Percentiles rank a stretch among this genome's conserved stretches.
phyloP scores from a whole-genome alignment of 2,888 invertebrate species.

The Piscicola geometra region DNA sequence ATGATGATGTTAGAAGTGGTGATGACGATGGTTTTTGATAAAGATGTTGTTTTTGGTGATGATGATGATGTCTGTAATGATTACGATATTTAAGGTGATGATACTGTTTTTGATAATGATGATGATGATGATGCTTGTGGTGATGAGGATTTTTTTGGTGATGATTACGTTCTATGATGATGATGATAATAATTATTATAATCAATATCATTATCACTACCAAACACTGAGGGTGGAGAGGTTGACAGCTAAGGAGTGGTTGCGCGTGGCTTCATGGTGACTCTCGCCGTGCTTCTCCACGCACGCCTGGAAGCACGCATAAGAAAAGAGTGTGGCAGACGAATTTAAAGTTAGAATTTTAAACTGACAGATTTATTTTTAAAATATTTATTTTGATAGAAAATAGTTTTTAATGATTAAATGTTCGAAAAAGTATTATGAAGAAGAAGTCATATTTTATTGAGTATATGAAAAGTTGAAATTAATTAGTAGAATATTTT shows the following conservation, averaged over 20 bases:
- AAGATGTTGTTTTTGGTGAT: not conserved
- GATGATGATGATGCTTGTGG: not conserved
- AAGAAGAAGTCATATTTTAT: too few species aligned
- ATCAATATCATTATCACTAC: not conserved
- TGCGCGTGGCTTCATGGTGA: not conserved
- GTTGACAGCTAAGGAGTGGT: not conserved
- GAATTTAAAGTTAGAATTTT: not conserved
- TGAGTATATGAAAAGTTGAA: too few species aligned
- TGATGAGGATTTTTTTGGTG: not conserved
- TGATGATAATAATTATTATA: constrained; percentile 2
- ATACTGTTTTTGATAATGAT: not conserved
- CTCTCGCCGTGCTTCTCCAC: constrained; percentile 1
- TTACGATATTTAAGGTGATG: not conserved
- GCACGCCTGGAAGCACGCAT: not conserved
- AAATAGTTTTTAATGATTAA: not conserved
- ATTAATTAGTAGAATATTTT: too few species aligned
- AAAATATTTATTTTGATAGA: not conserved
- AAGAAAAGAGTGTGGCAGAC: constrained; percentile 1
- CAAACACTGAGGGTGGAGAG: not conserved
- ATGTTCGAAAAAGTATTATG: too few species aligned
- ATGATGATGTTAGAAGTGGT: not conserved
- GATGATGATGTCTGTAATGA: not conserved
- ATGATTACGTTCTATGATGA: not conserved
- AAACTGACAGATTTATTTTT: too few species aligned
- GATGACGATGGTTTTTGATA: not conserved